These are phyloP conservation scores for Coendou prehensilis DNA, from an alignment of 2,797 vertebrate species.

Conservation along the genomic window DNA sequence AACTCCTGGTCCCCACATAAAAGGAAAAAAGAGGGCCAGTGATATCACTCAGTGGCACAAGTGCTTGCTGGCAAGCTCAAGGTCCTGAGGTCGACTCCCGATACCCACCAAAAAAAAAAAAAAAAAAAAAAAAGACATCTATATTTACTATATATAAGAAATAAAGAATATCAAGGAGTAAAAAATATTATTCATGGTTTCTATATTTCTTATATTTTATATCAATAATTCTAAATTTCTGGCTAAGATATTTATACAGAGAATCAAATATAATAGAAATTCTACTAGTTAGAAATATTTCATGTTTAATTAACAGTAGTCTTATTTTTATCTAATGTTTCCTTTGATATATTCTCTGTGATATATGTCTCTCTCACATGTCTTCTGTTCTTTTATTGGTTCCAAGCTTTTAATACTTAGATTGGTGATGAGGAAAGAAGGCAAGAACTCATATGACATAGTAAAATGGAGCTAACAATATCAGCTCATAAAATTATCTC, in stretches of 20 bases:
- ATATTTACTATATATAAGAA: not conserved
- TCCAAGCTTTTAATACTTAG: not conserved
- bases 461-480: not conserved
- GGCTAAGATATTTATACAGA: not conserved
- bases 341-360: not conserved
- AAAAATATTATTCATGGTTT: not conserved
- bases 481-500: not conserved
- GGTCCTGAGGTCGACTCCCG: too few relatives aligned
- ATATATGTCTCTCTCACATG: not conserved
- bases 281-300: not conserved
- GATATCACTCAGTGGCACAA: too few relatives aligned
- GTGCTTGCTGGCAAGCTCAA: too few relatives aligned
- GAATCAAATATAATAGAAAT: not conserved
- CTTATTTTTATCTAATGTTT: conserved; percentile 1
- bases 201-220: not conserved
- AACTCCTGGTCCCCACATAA: too few relatives aligned
- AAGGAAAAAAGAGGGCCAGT: too few relatives aligned
- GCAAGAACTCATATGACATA: not conserved
- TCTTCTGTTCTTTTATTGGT: not conserved
- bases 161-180: not conserved
- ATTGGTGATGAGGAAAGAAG: not conserved
- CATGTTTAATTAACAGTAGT: not conserved
- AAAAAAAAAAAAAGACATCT: not conserved
- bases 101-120: too few relatives aligned
- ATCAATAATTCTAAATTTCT: not conserved